Base-by-base conservation (phyloP, 2,888 invertebrate genomes). In the Microctonus brassicae region DNA sequence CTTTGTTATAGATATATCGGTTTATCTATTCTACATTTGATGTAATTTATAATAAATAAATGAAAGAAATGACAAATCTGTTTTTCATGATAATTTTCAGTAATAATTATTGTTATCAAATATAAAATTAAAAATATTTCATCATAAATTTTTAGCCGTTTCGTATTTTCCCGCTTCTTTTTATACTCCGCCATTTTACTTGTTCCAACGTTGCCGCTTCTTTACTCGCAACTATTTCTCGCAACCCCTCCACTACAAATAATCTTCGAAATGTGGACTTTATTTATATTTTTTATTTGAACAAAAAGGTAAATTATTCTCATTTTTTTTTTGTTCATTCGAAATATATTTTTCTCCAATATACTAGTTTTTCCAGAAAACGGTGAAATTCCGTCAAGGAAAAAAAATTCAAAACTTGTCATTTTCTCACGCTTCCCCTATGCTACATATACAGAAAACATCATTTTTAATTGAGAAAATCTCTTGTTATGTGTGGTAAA, bases 41-140 rank as follows among this genome's bases (percentile, higher is more conserved):
- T 52, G 47, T 64, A 64, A 52, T 64, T 64, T 13, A 64, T 39
- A 64, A 13, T 52, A n/a, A 64, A 64, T 64, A 47, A 52, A 47
- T 64, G 47, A 17, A 20, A 2, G 20, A 64, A 47, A 26, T 47
- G 29, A 63, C 13, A 13, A 13, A 47, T 39, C 11, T n/a, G n/a
- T n/a, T 42, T 63, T 36, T 24, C 26, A n/a, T 20, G 47, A 47
- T 42, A 36, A 26, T 63, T 22, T 2, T 13, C 22, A 26, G 24
- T 29, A 1, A 47, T 63, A 22, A n/a, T 63, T 36, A 63, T 63
- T 39, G 47, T 63, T 29, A n/a, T n/a, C n/a, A 3, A 29, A 29
- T 29, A 29, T 5, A 29, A 29, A 7, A 5, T 29, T 7, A 3
- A 29, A 29, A 3, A 7, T 29, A 29, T 29, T 5, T 7, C 7